These are phyloP conservation scores for Altica lythri DNA, from an alignment of 2,888 invertebrate species.

Conservation along the genomic window DNA sequence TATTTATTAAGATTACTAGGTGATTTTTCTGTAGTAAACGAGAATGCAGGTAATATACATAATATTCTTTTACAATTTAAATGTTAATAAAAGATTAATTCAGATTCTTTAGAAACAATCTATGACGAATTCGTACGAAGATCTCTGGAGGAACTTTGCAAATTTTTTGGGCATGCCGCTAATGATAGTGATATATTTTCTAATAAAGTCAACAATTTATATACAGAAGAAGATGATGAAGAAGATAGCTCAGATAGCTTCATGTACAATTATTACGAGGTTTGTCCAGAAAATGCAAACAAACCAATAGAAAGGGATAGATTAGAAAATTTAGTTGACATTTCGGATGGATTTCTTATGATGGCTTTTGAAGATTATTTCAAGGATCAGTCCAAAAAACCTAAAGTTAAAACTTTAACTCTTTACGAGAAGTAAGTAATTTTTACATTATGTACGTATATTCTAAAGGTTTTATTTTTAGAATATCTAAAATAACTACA, in stretches of 20 bases:
- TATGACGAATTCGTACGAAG: conserved; percentile 49
- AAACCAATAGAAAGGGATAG: conserved; percentile 49
- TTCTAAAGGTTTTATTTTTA: conserved; percentile 35
- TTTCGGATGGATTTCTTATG: conserved; percentile 55
- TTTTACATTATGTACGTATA: too few relatives aligned
- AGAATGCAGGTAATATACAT: conserved; percentile 38
- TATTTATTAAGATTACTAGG: conserved; percentile 49
- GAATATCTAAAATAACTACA: conserved; percentile 47
- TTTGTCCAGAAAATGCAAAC: conserved; percentile 43
- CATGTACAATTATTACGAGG: too few relatives aligned
- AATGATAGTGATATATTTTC: conserved; percentile 19
- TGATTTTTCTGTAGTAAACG: conserved; percentile 46
- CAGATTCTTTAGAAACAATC: conserved; percentile 49
- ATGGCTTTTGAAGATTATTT: conserved; percentile 58
- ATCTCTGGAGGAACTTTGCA: conserved; percentile 45
- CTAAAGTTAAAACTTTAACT: conserved; percentile 20
- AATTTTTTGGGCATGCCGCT: conserved; percentile 35
- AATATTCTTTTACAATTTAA: conserved; percentile 1
- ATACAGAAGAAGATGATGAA: conserved; percentile 15
- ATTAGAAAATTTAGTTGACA: conserved; percentile 51
- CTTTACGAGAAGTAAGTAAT: conserved; percentile 44
- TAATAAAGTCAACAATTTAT: conserved; percentile 3
- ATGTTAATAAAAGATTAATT: background rate
- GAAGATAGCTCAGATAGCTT: too few relatives aligned
- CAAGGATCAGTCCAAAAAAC: conserved; percentile 33